These are phyloP conservation scores for Petrocephalus schoutedeni DNA, from an alignment of 2,797 vertebrate genomes.

Conservation along the genomic window DNA sequence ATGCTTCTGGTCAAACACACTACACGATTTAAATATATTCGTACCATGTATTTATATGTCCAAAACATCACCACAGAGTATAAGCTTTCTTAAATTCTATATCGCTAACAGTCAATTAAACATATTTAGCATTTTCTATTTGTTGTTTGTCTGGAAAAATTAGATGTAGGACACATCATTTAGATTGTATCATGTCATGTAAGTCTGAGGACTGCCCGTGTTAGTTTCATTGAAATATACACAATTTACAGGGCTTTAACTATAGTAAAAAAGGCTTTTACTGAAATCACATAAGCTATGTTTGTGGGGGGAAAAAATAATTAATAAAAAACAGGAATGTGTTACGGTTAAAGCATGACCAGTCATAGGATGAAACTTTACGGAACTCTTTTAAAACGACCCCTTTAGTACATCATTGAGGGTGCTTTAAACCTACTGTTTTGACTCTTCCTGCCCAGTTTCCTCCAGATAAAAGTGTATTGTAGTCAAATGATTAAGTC, in stretches of 20 bases:
- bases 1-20: background rate
- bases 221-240: conserved; percentile 8
- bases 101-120: background rate
- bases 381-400: background rate
- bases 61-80: background rate
- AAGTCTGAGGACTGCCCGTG: background rate
- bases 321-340: background rate
- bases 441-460: background rate
- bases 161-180: background rate
- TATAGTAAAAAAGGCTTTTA: background rate
- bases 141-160: background rate
- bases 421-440: background rate
- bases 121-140: background rate
- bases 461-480: background rate
- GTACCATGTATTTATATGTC: background rate
- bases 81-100: background rate
- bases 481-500: background rate
- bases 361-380: background rate
- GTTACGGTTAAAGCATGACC: background rate
- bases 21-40: background rate
- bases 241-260: background rate
- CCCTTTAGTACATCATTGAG: background rate
- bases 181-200: background rate
- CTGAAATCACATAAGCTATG: background rate
- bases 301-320: background rate